Base-by-base conservation (phyloP, 2,888 invertebrate genomes). In the Dusona sp. region DNA sequence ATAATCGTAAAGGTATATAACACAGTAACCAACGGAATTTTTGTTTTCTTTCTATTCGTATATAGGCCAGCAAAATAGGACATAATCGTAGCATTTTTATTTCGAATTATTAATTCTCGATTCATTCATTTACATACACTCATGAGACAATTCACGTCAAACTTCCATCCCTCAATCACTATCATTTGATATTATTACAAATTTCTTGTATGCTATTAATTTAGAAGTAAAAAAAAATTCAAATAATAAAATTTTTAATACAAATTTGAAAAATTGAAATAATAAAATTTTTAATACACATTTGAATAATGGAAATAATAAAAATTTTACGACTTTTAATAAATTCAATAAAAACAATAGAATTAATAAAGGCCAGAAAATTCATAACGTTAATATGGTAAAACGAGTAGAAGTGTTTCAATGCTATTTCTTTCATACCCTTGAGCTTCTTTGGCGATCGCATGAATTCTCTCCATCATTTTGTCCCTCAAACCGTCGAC, bases 401-500 rank as follows among this genome's bases (percentile, higher is more conserved):
- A 22, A 68, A 42, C 13, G 42, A 7, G 38, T 2, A 42, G 6
- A 51, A 72, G 2, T 29, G 48, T 16, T 45, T 22, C 9, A 48
- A 45, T 42, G 38, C 48, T 42, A 19, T 42, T 42, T 2, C 19
- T 70, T 19, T 48, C 19, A 7, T 89, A 93, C 93, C 94, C 93
- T 86, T 93, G 93, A 74, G 90, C 91, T 75, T 88, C 89, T 77
- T 89, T 89, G 8, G 91, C 90, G 33, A 93, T 81, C 2, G 91
- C 88, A 48, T 90, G 88, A 54, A 93, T 83, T 88, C 93, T 91
- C 79, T 93, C 93, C 29, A 91, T 72, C 84, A 90, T 93, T 48
- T 92, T 91, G 42, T 93, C 92, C 38, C 90, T 90, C 85, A 93
- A 81, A 81, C 86, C 67, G 3, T 93, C 92, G n/a, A 93, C 83